Percentiles rank a stretch among this genome's conserved stretches.
These are phyloP conservation scores for Rhinogobio ventralis DNA, from an alignment of 2,797 vertebrate species.

Conservation along the genomic window DNA sequence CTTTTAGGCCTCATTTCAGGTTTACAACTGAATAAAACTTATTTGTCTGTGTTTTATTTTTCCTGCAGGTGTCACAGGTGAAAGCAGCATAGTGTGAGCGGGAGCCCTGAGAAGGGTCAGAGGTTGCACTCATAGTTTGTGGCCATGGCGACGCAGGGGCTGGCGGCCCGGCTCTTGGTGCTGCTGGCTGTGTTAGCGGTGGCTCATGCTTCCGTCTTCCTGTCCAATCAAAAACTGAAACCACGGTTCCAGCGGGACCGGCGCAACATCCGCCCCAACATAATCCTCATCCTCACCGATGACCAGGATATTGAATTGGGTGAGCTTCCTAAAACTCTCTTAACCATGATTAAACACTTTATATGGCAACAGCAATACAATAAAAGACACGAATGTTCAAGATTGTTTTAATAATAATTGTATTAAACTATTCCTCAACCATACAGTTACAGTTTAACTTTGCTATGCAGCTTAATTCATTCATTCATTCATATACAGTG, in stretches of 20 bases:
- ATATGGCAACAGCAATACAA: background rate
- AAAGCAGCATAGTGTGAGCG: constrained; percentile 44
- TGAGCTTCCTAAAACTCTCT: constrained; percentile 60
- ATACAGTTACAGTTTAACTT: background rate
- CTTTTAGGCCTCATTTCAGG: background rate
- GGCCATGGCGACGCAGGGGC: constrained; percentile 79
- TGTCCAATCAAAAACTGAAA: constrained; percentile 86
- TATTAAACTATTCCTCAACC: background rate
- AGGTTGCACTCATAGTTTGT: constrained; percentile 20
- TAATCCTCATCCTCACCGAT: constrained; percentile 95
- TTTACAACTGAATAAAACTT: background rate
- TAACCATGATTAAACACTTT: background rate
- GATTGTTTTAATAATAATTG: background rate
- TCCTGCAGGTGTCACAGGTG: constrained; percentile 50
- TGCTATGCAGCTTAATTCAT: background rate
- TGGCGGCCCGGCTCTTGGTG: constrained; percentile 75
- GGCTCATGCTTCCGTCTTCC: constrained; percentile 80
- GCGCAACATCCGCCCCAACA: constrained; percentile 96
- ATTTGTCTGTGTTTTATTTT: background rate
- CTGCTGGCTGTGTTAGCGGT: constrained; percentile 71
- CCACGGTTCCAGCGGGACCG: constrained; percentile 92
- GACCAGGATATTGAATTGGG: constrained; percentile 97
- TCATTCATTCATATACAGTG: background rate
- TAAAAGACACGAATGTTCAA: background rate
- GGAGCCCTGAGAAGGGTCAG: constrained; percentile 3